phyloP scores from a whole-genome alignment of 2,113 vertebrate genomes.

The Cromileptes altivelis region DNA sequence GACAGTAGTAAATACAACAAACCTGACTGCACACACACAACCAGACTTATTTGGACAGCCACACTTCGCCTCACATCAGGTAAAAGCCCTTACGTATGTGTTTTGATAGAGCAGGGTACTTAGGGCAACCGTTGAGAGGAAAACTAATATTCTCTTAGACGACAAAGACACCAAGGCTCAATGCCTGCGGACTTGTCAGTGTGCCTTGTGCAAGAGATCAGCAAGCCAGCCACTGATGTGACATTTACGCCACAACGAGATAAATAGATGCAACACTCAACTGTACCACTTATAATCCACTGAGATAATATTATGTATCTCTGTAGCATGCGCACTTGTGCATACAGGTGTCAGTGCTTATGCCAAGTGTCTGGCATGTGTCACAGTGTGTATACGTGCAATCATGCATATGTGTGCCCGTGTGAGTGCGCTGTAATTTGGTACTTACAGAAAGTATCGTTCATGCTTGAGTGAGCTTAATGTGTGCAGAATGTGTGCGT shows the following conservation, averaged over 20 bases:
- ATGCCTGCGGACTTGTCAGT: constrained; percentile 24
- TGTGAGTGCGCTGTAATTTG: constrained; percentile 7
- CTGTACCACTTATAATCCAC: neutral
- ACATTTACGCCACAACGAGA: constrained; percentile 22
- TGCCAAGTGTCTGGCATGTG: neutral
- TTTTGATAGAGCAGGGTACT: constrained; percentile 24
- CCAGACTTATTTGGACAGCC: neutral
- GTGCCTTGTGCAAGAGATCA: constrained; percentile 3
- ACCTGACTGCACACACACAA: neutral
- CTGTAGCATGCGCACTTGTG: neutral
- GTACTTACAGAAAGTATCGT: neutral
- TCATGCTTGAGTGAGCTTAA: constrained; percentile 7
- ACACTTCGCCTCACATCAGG: constrained; percentile 22
- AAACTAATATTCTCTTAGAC: constrained; percentile 32
- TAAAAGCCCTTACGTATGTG: constrained; percentile 13
- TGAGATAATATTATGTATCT: neutral
- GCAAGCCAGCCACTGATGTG: neutral
- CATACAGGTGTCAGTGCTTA: neutral
- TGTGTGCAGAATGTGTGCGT: neutral
- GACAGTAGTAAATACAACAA: neutral
- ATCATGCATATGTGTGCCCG: neutral
- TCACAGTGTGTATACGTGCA: neutral
- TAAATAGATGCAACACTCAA: constrained; percentile 13
- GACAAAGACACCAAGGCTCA: neutral
- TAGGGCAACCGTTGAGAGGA: constrained; percentile 24